phyloP scores from a whole-genome alignment of 2,888 invertebrate genomes.

The Apamea epomidion region DNA sequence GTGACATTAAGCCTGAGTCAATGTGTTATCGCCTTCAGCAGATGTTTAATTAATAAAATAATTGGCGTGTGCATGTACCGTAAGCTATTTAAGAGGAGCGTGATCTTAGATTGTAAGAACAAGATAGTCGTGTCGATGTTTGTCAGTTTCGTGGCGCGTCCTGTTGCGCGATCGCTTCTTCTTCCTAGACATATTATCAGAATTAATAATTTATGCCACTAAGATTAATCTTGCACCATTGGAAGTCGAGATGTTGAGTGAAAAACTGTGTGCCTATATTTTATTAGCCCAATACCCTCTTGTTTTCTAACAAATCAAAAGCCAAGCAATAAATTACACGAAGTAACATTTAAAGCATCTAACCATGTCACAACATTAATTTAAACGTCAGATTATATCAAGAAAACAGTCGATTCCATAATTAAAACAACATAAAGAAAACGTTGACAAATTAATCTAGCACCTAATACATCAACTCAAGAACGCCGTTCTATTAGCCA shows the following conservation, averaged over 20 bases:
- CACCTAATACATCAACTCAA: slow-evolving; percentile 38
- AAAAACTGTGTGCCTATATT: slow-evolving; percentile 8
- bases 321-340: slow-evolving; percentile 15
- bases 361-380: slow-evolving; percentile 43
- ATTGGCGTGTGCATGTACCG: slow-evolving; percentile 68
- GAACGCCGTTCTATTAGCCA: slow-evolving; percentile 14
- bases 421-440: slow-evolving; percentile 43
- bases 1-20: slow-evolving; percentile 45
- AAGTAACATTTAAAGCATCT: neutral
- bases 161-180: slow-evolving; percentile 31
- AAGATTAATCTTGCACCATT: slow-evolving; percentile 7
- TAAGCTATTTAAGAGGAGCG: slow-evolving; percentile 47
- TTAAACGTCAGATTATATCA: slow-evolving; percentile 31
- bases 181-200: slow-evolving; percentile 19
- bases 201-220: slow-evolving; percentile 10
- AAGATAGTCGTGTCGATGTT: slow-evolving; percentile 51
- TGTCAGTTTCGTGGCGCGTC: slow-evolving; percentile 34
- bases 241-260: slow-evolving; percentile 2
- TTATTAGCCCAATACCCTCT: neutral
- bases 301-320: slow-evolving; percentile 7
- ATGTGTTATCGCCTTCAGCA: slow-evolving; percentile 36
- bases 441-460: slow-evolving; percentile 56
- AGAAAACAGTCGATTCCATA: slow-evolving; percentile 37
- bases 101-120: slow-evolving; percentile 50
- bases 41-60: slow-evolving; percentile 72